Base-by-base conservation (phyloP, 2,888 invertebrate species). In the Hemicrepidius hirtus region DNA sequence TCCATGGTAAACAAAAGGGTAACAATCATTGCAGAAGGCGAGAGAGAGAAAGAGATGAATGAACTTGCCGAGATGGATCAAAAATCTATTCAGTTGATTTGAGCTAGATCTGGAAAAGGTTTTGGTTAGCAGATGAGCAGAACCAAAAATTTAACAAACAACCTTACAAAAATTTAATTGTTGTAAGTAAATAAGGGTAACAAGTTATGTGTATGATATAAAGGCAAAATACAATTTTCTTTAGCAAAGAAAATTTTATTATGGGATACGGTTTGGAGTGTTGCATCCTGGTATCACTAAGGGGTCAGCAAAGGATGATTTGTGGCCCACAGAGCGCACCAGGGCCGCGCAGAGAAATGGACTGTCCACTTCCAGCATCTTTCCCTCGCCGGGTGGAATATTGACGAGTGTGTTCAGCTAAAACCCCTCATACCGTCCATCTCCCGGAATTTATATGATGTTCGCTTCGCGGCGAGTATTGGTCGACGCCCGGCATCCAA, bases 381-480 rank as follows among this genome's bases (percentile, higher is more conserved):
- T 77, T 75, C 78, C 78, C 80, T 78, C 80, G 76, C 78, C 68
- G 75, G 77, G 77, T 80, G 78, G 78, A 82, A 82, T 82, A 82
- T 83, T 82, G 83, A 83, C 83, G 82, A 81, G 81, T 80, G 75
- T 75, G 75, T 75, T 72, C 75, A 66, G 71, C 75, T 77, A 77
- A 76, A 76, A 73, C 76, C 82, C 81, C 82, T 82, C 83, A 79
- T 78, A 77, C 79, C 82, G 82, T 82, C 82, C 81, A 82, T 83
- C 82, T 85, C 83, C 84, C 83, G 85, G 85, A 86, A 86, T 86
- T 86, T 86, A 85, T 86, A 86, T 86, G 85, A 86, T 85, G 85
- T 84, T 84, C 82, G 81, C 78, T 80, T 80, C 80, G 83, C 82
- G 82, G 78, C 83, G 83, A 82, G 84, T 82, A 85, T 85, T 85